Evolutionary conservation across 2,797 vertebrate species (phyloP).

Genomic region (Takifugu rubripes): DNA sequence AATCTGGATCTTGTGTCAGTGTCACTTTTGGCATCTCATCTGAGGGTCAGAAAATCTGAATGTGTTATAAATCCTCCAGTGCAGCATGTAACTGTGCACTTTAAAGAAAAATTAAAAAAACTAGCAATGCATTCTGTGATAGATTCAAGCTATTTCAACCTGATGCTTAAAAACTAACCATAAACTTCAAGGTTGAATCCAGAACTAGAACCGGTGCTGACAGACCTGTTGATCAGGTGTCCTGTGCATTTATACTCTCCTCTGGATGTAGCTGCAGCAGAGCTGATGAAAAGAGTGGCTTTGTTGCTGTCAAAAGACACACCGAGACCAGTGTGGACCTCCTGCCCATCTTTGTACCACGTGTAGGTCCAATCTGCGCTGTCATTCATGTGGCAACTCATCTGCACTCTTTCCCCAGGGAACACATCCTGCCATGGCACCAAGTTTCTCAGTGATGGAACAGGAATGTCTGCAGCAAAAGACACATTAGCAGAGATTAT

Average conservation of each 20-base stretch:
- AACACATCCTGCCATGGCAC: conserved; percentile 62
- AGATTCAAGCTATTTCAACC: too few relatives aligned
- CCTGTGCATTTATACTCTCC: conserved; percentile 44
- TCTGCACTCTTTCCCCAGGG: conserved; percentile 37
- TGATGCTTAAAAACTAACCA: conserved; percentile 36
- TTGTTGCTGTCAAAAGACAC: background rate
- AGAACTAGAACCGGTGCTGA: conserved; percentile 8
- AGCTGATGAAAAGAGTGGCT: conserved; percentile 23
- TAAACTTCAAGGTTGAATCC: conserved; percentile 11
- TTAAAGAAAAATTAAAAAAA: background rate
- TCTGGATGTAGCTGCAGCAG: background rate
- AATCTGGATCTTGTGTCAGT: conserved; percentile 31
- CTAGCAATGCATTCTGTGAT: too few relatives aligned
- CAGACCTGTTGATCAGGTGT: conserved; percentile 23
- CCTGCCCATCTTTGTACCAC: conserved; percentile 27
- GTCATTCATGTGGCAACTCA: conserved; percentile 44
- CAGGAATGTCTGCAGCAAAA: conserved; percentile 47
- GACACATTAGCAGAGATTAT: background rate
- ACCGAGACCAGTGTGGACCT: fast-evolving
- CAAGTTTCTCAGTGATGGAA: conserved; percentile 15
- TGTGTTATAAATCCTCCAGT: too few relatives aligned
- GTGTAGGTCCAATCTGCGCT: conserved; percentile 46
- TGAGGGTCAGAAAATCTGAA: conserved; percentile 12
- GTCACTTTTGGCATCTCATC: conserved; percentile 15
- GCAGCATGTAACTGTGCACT: too few relatives aligned